These are phyloP conservation scores for Lutjanus campechanus DNA, from an alignment of 2,797 vertebrate genomes.

Conservation along the genomic window DNA sequence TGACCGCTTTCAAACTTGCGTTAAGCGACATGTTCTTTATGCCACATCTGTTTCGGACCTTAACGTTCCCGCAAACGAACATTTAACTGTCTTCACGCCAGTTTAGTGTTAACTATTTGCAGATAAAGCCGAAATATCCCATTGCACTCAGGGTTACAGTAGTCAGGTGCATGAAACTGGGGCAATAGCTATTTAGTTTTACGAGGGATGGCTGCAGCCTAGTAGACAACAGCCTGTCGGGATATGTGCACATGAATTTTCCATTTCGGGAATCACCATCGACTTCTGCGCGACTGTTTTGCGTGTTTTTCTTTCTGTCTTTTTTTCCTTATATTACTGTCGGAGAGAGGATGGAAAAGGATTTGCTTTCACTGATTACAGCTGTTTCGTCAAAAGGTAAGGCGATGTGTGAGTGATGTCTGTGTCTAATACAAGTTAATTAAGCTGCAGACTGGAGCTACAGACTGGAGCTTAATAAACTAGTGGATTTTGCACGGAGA, in stretches of 20 bases:
- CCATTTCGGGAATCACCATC: slow-evolving; percentile 22
- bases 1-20: slow-evolving; percentile 78
- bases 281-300: slow-evolving; percentile 51
- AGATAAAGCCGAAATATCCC: slow-evolving; percentile 32
- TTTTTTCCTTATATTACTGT: not conserved
- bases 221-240: slow-evolving; percentile 60
- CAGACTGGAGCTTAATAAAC: slow-evolving; percentile 34
- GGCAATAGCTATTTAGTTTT: slow-evolving; percentile 76
- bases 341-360: slow-evolving; percentile 40
- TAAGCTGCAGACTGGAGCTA: slow-evolving; percentile 12
- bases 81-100: not conserved
- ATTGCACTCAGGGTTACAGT: slow-evolving; percentile 49
- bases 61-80: slow-evolving; percentile 9
- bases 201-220: slow-evolving; percentile 69
- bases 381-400: slow-evolving; percentile 74
- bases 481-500: slow-evolving; percentile 43
- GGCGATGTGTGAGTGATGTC: slow-evolving; percentile 42
- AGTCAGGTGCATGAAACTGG: slow-evolving; percentile 72
- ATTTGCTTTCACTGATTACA: slow-evolving; percentile 61
- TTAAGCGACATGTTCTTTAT: slow-evolving; percentile 37
- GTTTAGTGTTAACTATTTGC: slow-evolving; percentile 34
- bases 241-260: slow-evolving; percentile 55
- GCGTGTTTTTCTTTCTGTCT: slow-evolving; percentile 4
- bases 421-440: slow-evolving; percentile 19
- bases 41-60: slow-evolving; percentile 24